Conservation (phyloP, 2,113 vertebrate genomes). For the Apodemus sylvaticus region DNA sequence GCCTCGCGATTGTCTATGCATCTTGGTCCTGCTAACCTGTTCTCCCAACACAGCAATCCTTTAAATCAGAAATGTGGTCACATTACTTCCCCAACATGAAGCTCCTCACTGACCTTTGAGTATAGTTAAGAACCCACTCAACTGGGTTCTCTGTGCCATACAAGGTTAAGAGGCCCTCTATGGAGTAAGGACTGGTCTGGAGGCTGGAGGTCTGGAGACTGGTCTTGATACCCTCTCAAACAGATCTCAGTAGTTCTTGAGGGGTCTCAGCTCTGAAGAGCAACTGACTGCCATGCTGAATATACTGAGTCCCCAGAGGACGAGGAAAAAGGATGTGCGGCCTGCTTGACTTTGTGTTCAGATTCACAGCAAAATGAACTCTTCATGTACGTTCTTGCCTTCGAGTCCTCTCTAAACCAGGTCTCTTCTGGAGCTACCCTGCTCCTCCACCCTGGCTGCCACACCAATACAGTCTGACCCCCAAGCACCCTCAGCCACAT, state of each 20-base stretch:
- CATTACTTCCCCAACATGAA: too few species aligned
- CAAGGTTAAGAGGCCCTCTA: neutral
- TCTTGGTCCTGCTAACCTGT: neutral
- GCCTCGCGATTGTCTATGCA: neutral
- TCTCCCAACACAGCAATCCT: neutral
- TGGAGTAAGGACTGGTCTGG: neutral
- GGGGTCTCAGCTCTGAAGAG: neutral
- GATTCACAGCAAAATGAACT: neutral
- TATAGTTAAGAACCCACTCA: neutral
- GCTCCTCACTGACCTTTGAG: neutral
- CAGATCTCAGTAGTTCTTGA: neutral
- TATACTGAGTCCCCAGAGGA: neutral
- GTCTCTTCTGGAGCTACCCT: neutral
- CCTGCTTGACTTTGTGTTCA: neutral
- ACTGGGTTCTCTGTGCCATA: neutral
- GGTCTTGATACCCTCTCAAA: neutral
- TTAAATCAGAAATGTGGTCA: neutral
- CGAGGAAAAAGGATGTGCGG: neutral
- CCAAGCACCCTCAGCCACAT: neutral
- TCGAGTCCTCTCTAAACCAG: neutral
- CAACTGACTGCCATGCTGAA: rapidly evolving
- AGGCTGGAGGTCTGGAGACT: neutral
- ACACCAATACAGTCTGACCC: neutral
- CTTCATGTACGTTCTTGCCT: neutral
- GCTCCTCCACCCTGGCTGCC: rapidly evolving